A percentile compares a stretch with the other conserved stretches of the same genome.
Conservation (phyloP, 1,140 invertebrate species). For the Danaus plexippus region DNA sequence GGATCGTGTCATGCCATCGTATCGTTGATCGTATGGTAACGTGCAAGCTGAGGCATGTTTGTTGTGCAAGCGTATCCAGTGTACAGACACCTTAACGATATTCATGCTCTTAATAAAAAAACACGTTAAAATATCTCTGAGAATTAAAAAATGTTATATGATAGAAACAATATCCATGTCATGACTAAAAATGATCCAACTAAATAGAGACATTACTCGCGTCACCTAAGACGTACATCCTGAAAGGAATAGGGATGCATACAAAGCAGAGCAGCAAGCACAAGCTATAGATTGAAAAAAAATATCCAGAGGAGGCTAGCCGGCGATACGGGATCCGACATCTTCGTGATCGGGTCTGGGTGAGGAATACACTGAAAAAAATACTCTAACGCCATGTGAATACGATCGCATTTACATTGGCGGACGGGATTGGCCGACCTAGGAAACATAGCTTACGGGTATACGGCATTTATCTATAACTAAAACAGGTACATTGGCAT, state of each 20-base stretch:
- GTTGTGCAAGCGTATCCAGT: conserved; percentile 10
- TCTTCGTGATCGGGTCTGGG: conserved; percentile 61
- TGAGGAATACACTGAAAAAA: conserved; percentile 71
- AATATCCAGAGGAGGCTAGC: conserved; percentile 64
- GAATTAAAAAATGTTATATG: too few species aligned
- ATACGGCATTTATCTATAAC: conserved; percentile 6
- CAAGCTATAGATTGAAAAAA: conserved; percentile 50
- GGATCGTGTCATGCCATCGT: conserved; percentile 39
- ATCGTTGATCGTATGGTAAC: conserved; percentile 21
- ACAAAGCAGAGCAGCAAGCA: conserved; percentile 59
- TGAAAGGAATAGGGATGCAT: conserved; percentile 29
- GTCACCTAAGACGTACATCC: conserved; percentile 5
- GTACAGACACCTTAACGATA: conserved; percentile 15
- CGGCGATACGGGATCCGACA: conserved; percentile 57
- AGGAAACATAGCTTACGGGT: conserved; percentile 13
- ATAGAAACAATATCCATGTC: too few species aligned
- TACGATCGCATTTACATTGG: conserved; percentile 56
- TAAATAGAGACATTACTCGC: too few species aligned
- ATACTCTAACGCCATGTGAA: conserved; percentile 71
- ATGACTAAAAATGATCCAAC: too few species aligned
- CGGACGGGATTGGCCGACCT: conserved; percentile 25
- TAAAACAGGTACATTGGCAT: conserved; percentile 16
- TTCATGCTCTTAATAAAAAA: conserved; percentile 6
- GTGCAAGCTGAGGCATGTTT: conserved; percentile 9
- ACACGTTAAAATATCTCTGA: too few species aligned